A percentile compares a stretch with the other conserved stretches of the same genome.
Conservation (phyloP, 2,113 vertebrate species). For the Pedetes capensis region DNA sequence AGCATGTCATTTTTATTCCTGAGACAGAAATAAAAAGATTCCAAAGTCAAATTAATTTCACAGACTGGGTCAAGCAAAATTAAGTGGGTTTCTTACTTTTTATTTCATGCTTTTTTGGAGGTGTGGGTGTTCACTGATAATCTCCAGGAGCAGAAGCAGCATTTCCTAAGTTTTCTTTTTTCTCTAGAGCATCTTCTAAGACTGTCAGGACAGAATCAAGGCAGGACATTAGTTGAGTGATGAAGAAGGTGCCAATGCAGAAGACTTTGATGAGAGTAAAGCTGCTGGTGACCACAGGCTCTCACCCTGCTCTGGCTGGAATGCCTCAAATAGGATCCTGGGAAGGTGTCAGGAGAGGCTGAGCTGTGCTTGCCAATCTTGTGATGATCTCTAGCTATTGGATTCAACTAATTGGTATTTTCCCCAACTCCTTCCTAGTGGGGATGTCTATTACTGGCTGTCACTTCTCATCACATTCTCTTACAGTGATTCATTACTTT, state of each 20-base stretch:
- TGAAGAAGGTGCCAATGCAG: neutral
- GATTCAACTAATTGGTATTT: neutral
- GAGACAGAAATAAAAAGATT: neutral
- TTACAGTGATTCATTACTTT: neutral
- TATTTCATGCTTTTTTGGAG: neutral
- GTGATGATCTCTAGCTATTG: neutral
- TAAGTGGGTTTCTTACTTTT: neutral
- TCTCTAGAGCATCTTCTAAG: neutral
- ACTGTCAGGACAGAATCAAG: neutral
- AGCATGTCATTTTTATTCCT: neutral
- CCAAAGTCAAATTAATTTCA: neutral
- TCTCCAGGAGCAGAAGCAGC: neutral
- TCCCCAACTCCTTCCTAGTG: neutral
- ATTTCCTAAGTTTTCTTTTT: neutral
- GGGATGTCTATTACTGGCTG: slow-evolving; percentile 17
- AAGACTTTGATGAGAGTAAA: neutral
- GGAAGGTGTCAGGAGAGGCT: neutral
- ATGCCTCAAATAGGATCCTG: neutral
- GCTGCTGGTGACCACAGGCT: neutral
- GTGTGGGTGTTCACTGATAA: neutral
- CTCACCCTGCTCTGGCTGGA: neutral
- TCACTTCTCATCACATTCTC: slow-evolving; percentile 10
- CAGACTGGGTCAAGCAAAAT: neutral
- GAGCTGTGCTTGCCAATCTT: neutral
- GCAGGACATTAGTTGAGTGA: neutral